A percentile compares a stretch with the other conserved stretches of the same genome.
phyloP scores from a whole-genome alignment of 1,140 invertebrate genomes.

The Drosophila burlai region DNA sequence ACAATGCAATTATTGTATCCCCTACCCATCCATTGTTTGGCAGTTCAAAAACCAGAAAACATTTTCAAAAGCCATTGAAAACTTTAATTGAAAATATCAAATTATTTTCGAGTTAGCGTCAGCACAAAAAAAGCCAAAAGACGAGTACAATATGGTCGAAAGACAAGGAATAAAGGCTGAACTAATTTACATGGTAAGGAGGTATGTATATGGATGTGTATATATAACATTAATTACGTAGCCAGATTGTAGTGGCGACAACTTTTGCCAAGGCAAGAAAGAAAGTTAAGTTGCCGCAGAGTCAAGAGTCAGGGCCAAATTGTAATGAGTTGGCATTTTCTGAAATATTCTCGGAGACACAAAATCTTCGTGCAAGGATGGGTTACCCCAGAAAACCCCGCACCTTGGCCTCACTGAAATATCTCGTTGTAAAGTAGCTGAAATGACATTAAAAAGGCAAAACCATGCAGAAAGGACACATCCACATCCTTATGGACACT shows the following conservation, averaged over 20 bases:
- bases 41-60: slow-evolving; percentile 13
- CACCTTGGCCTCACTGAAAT: slow-evolving; percentile 23
- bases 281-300: slow-evolving; percentile 49
- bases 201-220: neutral
- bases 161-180: slow-evolving; percentile 1
- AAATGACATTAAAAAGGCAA: slow-evolving; percentile 78
- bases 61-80: slow-evolving; percentile 57
- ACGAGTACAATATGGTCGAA: slow-evolving; percentile 32
- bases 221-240: slow-evolving; percentile 51
- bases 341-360: slow-evolving; percentile 60
- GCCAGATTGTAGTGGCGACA: slow-evolving; percentile 37
- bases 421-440: slow-evolving; percentile 74
- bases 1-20: slow-evolving; percentile 62
- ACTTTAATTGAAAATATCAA: slow-evolving; percentile 80
- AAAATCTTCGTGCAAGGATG: slow-evolving; percentile 23
- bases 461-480: slow-evolving; percentile 51
- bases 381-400: neutral
- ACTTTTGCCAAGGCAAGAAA: slow-evolving; percentile 15
- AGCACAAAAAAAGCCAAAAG: slow-evolving; percentile 61
- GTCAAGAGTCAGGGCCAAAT: slow-evolving; percentile 67
- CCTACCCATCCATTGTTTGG: neutral
- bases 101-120: slow-evolving; percentile 80
- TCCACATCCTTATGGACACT: slow-evolving; percentile 50
- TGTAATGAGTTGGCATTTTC: slow-evolving; percentile 82
- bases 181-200: neutral